phyloP scores from a whole-genome alignment of 2,888 invertebrate genomes.

The Ceramica pisi region DNA sequence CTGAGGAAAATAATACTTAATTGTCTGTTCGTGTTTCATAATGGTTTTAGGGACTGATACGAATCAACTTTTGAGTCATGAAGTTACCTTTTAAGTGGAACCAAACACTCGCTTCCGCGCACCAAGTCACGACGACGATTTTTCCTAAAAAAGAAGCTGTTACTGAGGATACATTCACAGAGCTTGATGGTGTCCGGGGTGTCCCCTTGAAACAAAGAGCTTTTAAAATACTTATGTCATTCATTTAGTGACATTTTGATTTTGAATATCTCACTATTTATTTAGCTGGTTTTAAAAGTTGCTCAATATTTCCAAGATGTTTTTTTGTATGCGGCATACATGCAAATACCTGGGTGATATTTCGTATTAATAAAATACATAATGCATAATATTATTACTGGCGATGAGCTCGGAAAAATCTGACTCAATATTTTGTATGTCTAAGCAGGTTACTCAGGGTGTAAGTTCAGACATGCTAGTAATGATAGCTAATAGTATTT shows the following conservation, averaged over 20 bases:
- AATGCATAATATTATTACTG: constrained; percentile 50
- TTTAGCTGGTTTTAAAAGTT: constrained; percentile 72
- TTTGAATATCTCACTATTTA: constrained; percentile 67
- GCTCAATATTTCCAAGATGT: constrained; percentile 68
- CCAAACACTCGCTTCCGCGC: constrained; percentile 44
- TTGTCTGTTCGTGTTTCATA: constrained; percentile 51
- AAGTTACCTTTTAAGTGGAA: constrained; percentile 52
- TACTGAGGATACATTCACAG: background rate
- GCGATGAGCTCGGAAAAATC: constrained; percentile 12
- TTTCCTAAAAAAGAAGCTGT: constrained; percentile 33
- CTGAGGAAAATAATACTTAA: constrained; percentile 45
- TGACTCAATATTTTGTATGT: constrained; percentile 44
- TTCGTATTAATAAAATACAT: constrained; percentile 65
- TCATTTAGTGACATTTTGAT: constrained; percentile 67
- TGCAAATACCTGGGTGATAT: constrained; percentile 68
- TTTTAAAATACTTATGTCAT: constrained; percentile 46
- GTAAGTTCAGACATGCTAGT: constrained; percentile 52
- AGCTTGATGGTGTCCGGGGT: too few species aligned
- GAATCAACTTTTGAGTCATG: constrained; percentile 58
- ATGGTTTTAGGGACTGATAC: constrained; percentile 50
- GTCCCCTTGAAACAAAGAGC: constrained; percentile 28
- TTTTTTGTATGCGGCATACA: constrained; percentile 67
- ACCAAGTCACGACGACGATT: constrained; percentile 52
- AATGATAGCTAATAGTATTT: constrained; percentile 64
- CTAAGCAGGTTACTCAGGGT: constrained; percentile 8